phyloP scores from a whole-genome alignment of 1,140 invertebrate species.

The Stenopsyche tienmushanensis region DNA sequence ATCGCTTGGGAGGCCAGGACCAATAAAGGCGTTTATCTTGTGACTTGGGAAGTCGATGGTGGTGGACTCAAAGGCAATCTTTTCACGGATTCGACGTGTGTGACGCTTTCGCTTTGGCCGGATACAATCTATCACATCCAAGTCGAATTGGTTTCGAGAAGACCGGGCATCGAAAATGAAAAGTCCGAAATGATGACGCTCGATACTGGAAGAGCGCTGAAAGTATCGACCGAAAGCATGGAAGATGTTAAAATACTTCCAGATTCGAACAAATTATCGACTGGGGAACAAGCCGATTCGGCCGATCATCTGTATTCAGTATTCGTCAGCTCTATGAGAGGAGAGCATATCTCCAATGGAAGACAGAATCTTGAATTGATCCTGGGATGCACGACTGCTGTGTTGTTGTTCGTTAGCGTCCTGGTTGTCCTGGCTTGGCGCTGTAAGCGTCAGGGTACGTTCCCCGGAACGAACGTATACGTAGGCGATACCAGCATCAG shows the following conservation, averaged over 20 bases:
- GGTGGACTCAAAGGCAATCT: conserved; percentile 80
- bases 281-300: conserved; percentile 45
- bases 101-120: conserved; percentile 76
- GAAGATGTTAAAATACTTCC: conserved; percentile 56
- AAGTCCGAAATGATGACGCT: conserved; percentile 64
- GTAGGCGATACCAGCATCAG: conserved; percentile 58
- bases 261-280: conserved; percentile 43
- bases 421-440: conserved; percentile 56
- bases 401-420: conserved; percentile 57
- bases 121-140: conserved; percentile 79
- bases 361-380: conserved; percentile 57
- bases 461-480: conserved; percentile 60
- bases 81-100: conserved; percentile 76
- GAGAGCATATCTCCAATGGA: conserved; percentile 54
- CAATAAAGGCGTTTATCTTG: conserved; percentile 67
- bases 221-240: conserved; percentile 61
- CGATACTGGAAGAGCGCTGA: conserved; percentile 60
- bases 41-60: conserved; percentile 81
- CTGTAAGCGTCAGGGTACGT: conserved; percentile 55
- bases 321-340: conserved; percentile 59
- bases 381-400: conserved; percentile 56
- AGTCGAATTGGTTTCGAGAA: conserved; percentile 63
- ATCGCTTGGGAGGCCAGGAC: conserved; percentile 71
- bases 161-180: conserved; percentile 59
- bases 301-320: conserved; percentile 60